Conservation (phyloP, 1,140 invertebrate genomes). For the Anastrepha ludens region DNA sequence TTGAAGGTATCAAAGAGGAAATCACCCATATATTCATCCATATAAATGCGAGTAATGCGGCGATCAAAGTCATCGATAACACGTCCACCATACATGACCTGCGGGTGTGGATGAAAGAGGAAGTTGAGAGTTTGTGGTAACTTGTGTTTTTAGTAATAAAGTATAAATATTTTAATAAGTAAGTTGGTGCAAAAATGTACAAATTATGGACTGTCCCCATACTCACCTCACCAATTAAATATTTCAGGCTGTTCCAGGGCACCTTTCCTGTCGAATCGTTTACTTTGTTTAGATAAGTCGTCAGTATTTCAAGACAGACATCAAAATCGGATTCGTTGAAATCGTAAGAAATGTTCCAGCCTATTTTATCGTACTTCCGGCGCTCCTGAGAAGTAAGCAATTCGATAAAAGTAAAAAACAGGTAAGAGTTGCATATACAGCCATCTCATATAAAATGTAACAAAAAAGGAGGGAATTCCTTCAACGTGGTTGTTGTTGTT, state of each 20-base stretch:
- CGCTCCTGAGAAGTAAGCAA: conserved; percentile 79
- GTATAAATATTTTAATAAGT: background rate
- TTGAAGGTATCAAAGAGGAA: conserved; percentile 93
- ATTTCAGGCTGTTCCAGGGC: conserved; percentile 93
- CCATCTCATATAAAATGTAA: no score
- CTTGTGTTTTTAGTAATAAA: background rate
- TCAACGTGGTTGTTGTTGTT: no score
- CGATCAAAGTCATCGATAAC: conserved; percentile 93
- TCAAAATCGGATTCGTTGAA: conserved; percentile 95
- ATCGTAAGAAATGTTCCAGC: conserved; percentile 95
- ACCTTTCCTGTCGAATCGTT: conserved; percentile 78
- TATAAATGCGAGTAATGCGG: conserved; percentile 88
- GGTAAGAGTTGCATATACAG: background rate
- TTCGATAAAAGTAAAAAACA: background rate
- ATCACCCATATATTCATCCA: conserved; percentile 95
- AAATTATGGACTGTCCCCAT: background rate
- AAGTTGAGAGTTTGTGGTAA: background rate
- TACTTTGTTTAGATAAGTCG: conserved; percentile 87
- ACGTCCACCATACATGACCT: conserved; percentile 95
- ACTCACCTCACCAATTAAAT: conserved; percentile 89
- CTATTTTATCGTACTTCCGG: conserved; percentile 93
- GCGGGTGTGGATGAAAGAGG: background rate
- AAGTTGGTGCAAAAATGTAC: no score
- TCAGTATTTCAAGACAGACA: conserved; percentile 88
- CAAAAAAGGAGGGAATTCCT: no score